These are phyloP conservation scores for Petrocephalus zakoni DNA, from an alignment of 2,113 vertebrate species.

Conservation along the genomic window DNA sequence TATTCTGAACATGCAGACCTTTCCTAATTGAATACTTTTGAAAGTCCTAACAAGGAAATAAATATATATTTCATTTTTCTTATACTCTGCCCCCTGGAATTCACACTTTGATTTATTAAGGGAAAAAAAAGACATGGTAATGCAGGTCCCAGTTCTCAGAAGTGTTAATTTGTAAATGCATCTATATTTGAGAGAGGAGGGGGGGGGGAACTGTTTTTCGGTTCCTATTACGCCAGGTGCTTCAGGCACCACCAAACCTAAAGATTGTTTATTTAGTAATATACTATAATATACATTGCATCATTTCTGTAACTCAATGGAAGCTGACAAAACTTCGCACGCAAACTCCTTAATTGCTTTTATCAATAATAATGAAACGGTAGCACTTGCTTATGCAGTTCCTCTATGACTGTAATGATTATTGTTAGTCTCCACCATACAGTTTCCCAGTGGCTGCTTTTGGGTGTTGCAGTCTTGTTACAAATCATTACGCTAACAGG, in stretches of 20 bases:
- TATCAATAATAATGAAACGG: neutral
- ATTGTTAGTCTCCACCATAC: neutral
- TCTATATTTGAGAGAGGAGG: conserved; percentile 24
- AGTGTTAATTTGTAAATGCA: conserved; percentile 61
- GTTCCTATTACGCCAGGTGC: conserved; percentile 36
- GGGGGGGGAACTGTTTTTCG: conserved; percentile 37
- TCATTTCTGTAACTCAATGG: too few species aligned
- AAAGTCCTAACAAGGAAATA: conserved; percentile 46
- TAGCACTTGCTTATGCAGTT: neutral
- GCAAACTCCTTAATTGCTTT: neutral
- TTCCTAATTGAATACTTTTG: conserved; percentile 51
- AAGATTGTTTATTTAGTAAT: conserved; percentile 30
- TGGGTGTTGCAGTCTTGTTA: neutral
- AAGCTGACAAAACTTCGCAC: neutral
- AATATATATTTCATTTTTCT: conserved; percentile 44
- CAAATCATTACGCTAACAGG: neutral
- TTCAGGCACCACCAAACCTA: conserved; percentile 24
- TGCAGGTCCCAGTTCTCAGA: conserved; percentile 44
- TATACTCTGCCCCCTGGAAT: conserved; percentile 54
- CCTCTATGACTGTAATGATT: neutral
- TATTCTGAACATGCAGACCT: conserved; percentile 28
- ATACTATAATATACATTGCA: conserved; percentile 3
- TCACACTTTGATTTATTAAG: conserved; percentile 55
- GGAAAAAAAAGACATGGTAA: conserved; percentile 45
- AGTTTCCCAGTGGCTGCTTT: neutral